phyloP scores from a whole-genome alignment of 2,888 invertebrate species.

The Dryadula phaetusa region DNA sequence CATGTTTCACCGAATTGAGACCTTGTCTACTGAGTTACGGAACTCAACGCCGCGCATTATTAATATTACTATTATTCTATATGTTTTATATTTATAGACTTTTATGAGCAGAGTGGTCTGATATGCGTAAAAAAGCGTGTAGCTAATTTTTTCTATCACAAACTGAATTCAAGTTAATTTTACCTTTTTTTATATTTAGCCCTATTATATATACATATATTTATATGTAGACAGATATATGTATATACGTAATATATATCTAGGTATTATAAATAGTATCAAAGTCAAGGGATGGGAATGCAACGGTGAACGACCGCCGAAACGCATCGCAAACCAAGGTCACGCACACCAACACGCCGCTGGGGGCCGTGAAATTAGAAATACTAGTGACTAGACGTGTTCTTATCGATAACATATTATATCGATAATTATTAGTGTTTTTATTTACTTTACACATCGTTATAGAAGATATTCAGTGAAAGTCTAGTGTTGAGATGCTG shows the following conservation, averaged over 20 bases:
- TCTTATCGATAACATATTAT: conserved; percentile 50
- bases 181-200: no score
- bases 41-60: neutral
- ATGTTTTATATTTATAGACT: no score
- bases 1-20: neutral
- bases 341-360: conserved; percentile 70
- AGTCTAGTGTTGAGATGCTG: no score
- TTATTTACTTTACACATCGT: no score
- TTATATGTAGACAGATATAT: no score
- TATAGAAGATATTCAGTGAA: no score
- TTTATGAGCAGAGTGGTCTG: no score
- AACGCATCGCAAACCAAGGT: conserved; percentile 77
- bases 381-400: conserved; percentile 66
- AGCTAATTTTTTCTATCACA: no score
- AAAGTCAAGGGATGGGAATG: conserved; percentile 80
- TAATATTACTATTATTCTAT: no score
- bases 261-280: conserved; percentile 50
- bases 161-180: no score
- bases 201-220: no score
- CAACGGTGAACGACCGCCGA: conserved; percentile 79
- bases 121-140: no score
- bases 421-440: neutral
- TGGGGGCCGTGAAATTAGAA: conserved; percentile 81
- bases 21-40: neutral
- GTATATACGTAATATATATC: neutral